Conservation (phyloP, 2,113 vertebrate species). For the Megaceryle torquata region DNA sequence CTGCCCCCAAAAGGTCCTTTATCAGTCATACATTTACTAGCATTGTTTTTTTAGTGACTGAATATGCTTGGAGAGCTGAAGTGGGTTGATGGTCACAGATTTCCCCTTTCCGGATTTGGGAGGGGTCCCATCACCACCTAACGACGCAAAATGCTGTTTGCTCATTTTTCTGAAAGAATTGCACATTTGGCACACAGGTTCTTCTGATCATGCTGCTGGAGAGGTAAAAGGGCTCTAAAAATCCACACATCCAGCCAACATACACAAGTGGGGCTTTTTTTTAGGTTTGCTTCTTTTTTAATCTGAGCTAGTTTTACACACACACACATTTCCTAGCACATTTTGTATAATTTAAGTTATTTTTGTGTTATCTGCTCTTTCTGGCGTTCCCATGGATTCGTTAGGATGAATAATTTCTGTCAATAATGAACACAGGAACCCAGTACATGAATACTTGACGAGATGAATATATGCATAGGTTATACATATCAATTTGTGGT, state of each 20-base stretch:
- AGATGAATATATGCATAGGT: conserved; percentile 71
- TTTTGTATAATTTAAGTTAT: conserved; percentile 63
- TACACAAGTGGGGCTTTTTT: neutral
- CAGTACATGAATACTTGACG: conserved; percentile 67
- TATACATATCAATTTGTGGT: conserved; percentile 62
- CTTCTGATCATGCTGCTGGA: neutral
- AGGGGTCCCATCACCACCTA: neutral
- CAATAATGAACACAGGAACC: conserved; percentile 66
- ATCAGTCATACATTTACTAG: neutral
- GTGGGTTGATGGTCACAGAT: neutral
- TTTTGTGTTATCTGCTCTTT: conserved; percentile 51
- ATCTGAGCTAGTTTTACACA: neutral
- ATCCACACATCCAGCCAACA: neutral
- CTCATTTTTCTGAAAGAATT: conserved; percentile 8
- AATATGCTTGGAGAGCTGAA: neutral
- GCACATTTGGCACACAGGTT: neutral
- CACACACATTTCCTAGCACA: neutral
- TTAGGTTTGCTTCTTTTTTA: neutral
- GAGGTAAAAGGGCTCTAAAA: neutral
- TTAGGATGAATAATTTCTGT: conserved; percentile 70
- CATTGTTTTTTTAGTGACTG: neutral
- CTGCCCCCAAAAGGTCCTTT: neutral
- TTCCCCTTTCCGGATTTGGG: neutral
- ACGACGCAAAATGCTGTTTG: neutral
- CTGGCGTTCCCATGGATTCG: conserved; percentile 50